A percentile compares a stretch with the other conserved stretches of the same genome.
Evolutionary conservation across 2,113 vertebrate genomes (phyloP).

Genomic region (Saimiri boliviensis): DNA sequence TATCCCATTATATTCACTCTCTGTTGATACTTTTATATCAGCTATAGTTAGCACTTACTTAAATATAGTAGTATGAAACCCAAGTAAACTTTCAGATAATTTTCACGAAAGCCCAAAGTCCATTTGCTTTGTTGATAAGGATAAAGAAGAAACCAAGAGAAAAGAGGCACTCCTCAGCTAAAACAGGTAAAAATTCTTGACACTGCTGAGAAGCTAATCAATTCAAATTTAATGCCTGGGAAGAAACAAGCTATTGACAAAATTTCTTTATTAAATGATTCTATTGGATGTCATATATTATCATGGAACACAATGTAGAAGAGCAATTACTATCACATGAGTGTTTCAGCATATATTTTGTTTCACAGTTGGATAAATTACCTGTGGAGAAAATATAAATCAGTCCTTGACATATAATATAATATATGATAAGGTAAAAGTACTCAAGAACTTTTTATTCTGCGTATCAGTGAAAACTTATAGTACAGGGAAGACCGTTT

Average conservation of each 20-base stretch:
- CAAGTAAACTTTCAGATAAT: background rate
- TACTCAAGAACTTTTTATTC: background rate
- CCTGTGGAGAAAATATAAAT: background rate
- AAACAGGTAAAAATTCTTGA: background rate
- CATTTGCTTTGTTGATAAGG: background rate
- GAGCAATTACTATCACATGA: background rate
- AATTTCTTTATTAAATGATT: constrained; percentile 30
- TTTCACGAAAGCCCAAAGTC: background rate
- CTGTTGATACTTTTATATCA: background rate
- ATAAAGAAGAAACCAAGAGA: background rate
- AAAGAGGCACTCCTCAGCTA: background rate
- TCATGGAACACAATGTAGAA: background rate
- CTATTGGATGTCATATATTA: background rate
- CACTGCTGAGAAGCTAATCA: background rate
- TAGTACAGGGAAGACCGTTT: background rate
- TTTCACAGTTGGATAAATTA: background rate
- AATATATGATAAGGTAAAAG: background rate
- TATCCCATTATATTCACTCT: background rate
- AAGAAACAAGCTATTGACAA: background rate
- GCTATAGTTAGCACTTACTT: background rate
- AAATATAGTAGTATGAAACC: background rate
- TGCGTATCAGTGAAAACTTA: background rate
- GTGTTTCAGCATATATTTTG: background rate
- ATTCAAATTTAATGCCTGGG: background rate
- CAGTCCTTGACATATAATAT: background rate